phyloP scores from a whole-genome alignment of 2,113 vertebrate genomes.

The Silurus glanis region DNA sequence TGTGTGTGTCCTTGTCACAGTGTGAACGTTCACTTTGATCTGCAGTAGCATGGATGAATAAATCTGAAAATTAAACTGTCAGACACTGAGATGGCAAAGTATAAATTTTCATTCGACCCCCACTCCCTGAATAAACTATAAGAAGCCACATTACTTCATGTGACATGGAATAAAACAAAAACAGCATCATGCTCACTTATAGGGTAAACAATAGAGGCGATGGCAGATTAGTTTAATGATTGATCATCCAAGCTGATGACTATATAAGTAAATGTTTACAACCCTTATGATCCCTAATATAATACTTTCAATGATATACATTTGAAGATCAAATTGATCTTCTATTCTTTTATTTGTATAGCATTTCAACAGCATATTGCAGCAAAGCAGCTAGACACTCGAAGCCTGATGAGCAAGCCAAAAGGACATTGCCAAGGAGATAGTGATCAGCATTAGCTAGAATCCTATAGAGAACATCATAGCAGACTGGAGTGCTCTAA shows the following conservation, averaged over 20 bases:
- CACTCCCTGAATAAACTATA: not conserved
- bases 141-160: not conserved
- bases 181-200: not conserved
- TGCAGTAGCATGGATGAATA: constrained; percentile 18
- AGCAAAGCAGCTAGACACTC: not conserved
- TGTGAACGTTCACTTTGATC: not conserved
- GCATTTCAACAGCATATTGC: not conserved
- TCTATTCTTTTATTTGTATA: not conserved
- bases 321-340: not conserved
- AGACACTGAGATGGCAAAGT: not conserved
- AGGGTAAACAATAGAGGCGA: not conserved
- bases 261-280: not conserved
- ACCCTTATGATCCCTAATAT: not conserved
- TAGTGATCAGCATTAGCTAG: not conserved
- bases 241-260: not conserved
- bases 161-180: not conserved
- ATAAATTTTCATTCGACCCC: not conserved
- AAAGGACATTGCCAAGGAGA: not conserved
- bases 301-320: not conserved
- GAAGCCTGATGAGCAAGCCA: not conserved
- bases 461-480: not conserved
- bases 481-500: not conserved
- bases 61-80: constrained; percentile 11
- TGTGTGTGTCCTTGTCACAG: not conserved
- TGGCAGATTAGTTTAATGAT: not conserved